phyloP scores from a whole-genome alignment of 2,888 invertebrate genomes.

The Drosophila barbarae region DNA sequence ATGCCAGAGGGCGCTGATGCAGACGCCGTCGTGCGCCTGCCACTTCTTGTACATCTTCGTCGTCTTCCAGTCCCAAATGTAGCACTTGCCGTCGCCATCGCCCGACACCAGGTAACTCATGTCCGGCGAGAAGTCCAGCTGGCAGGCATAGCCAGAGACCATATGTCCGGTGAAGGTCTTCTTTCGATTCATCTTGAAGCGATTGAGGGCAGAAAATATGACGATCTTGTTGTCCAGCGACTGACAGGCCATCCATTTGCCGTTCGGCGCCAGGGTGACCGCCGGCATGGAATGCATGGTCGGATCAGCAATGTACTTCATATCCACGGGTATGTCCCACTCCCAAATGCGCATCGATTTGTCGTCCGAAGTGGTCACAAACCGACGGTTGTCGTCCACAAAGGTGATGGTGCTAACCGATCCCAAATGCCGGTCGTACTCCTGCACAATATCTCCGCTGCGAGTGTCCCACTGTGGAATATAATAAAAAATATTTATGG shows the following conservation, averaged over 20 bases:
- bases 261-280: slow-evolving; percentile 96
- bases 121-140: slow-evolving; percentile 98
- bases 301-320: slow-evolving; percentile 99
- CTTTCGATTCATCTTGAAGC: slow-evolving; percentile 98
- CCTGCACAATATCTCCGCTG: slow-evolving; percentile 96
- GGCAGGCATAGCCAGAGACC: slow-evolving; percentile 99
- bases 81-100: slow-evolving; percentile 99
- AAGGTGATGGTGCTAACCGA: slow-evolving; percentile 99
- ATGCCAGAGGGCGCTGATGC: slow-evolving; percentile 97
- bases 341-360: slow-evolving; percentile 99
- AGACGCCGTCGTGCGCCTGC: slow-evolving; percentile 99
- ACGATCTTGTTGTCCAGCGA: slow-evolving; percentile 99
- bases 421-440: slow-evolving; percentile 98
- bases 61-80: slow-evolving; percentile 99
- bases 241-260: slow-evolving; percentile 99
- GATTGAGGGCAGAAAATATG: slow-evolving; percentile 97
- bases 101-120: slow-evolving; percentile 99
- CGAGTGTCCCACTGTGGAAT: slow-evolving; percentile 92
- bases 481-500: neutral
- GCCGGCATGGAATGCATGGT: slow-evolving; percentile 99
- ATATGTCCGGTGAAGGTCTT: slow-evolving; percentile 99
- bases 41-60: slow-evolving; percentile 98
- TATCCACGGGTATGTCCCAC: slow-evolving; percentile 99
- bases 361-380: slow-evolving; percentile 99
- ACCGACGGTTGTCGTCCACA: slow-evolving; percentile 98